Evolutionary conservation across 2,888 invertebrate species (phyloP).

Genomic region (Dastarcus helophoroides): DNA sequence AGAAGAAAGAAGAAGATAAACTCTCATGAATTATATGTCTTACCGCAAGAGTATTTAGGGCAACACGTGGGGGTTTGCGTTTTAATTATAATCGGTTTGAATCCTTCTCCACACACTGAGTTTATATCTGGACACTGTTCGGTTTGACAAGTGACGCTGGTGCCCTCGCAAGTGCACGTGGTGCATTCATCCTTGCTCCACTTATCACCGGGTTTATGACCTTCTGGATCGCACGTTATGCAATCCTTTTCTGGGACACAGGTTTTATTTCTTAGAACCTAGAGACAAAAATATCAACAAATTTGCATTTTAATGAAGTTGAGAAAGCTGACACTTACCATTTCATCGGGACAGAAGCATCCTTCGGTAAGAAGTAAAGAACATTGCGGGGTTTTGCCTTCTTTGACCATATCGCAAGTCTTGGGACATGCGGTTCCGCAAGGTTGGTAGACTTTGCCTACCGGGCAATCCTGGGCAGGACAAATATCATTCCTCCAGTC

Average conservation of each 20-base stretch:
- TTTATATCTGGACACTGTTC: constrained; percentile 45
- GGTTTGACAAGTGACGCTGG: constrained; percentile 51
- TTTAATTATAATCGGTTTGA: constrained; percentile 41
- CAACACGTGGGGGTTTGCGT: constrained; percentile 54
- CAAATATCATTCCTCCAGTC: constrained; percentile 60
- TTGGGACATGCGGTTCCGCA: constrained; percentile 52
- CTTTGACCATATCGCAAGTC: constrained; percentile 51
- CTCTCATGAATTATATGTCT: constrained; percentile 21
- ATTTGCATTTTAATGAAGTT: constrained; percentile 1
- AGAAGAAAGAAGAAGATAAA: too few species aligned
- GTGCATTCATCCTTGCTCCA: constrained; percentile 66
- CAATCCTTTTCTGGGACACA: constrained; percentile 60
- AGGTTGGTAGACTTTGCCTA: constrained; percentile 39
- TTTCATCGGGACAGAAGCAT: constrained; percentile 72
- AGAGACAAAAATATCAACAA: constrained; percentile 9
- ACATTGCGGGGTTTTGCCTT: constrained; percentile 20
- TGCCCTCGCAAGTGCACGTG: constrained; percentile 54
- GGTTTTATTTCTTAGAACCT: constrained; percentile 57
- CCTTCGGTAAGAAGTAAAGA: constrained; percentile 49
- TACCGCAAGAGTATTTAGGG: constrained; percentile 56
- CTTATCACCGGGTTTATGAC: constrained; percentile 54
- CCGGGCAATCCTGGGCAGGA: constrained; percentile 47
- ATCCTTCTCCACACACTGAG: constrained; percentile 51
- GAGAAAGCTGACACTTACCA: constrained; percentile 35
- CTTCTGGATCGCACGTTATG: constrained; percentile 62